phyloP scores from a whole-genome alignment of 2,797 vertebrate species.

The Thaleichthys pacificus region DNA sequence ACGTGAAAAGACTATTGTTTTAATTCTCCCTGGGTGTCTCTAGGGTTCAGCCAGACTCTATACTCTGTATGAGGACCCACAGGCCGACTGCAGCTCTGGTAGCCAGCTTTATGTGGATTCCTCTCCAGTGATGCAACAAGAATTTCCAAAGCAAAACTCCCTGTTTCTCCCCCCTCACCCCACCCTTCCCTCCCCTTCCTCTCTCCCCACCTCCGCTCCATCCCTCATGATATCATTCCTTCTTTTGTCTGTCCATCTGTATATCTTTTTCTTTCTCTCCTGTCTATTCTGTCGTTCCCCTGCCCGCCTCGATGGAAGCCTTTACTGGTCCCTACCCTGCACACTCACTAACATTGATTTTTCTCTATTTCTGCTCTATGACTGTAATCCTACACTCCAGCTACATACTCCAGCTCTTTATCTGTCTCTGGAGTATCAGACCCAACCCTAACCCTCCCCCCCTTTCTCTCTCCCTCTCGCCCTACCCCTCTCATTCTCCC shows the following conservation, averaged over 20 bases:
- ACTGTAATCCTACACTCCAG: conserved; percentile 64
- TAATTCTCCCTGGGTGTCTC: no score
- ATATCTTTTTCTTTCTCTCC: conserved; percentile 24
- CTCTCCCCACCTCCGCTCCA: neutral
- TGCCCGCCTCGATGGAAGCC: neutral
- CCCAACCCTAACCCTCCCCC: conserved; percentile 37
- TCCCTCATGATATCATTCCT: no score
- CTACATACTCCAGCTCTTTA: conserved; percentile 42
- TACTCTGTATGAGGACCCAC: no score
- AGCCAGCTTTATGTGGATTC: conserved; percentile 67
- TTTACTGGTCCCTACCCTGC: conserved; percentile 13
- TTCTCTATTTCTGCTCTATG: neutral
- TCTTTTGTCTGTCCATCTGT: neutral
- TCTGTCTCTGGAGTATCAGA: conserved; percentile 55
- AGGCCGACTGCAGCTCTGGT: conserved; percentile 17
- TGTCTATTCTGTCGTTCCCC: neutral
- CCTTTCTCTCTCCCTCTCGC: conserved; percentile 19
- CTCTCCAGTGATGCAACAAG: conserved; percentile 66
- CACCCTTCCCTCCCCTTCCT: neutral
- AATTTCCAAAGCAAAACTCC: conserved; percentile 46
- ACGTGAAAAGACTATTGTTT: no score
- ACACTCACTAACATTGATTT: conserved; percentile 43
- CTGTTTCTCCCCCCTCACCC: neutral
- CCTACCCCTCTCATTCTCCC: neutral
- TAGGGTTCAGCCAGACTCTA: no score